phyloP scores from a whole-genome alignment of 2,797 vertebrate genomes.

The Pampus argenteus region DNA sequence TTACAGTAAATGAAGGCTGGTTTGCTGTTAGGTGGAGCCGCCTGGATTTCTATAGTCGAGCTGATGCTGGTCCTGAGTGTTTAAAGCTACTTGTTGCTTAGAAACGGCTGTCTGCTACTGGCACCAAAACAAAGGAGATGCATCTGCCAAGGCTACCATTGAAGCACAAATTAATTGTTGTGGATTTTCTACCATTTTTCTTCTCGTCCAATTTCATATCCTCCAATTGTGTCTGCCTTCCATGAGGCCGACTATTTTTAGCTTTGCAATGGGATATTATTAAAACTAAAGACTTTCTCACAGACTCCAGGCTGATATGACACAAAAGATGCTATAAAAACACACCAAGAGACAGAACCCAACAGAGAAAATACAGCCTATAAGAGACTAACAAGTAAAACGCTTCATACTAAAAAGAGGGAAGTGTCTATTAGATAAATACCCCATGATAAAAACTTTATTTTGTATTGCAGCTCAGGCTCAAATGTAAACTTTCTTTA shows the following conservation, averaged over 20 bases:
- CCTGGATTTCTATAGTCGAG: slow-evolving; percentile 18
- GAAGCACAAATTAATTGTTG: slow-evolving; percentile 62
- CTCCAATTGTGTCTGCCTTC: slow-evolving; percentile 74
- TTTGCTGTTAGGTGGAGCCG: slow-evolving; percentile 32
- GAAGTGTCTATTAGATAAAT: slow-evolving; percentile 16
- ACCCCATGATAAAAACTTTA: slow-evolving; percentile 6
- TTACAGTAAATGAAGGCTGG: background rate
- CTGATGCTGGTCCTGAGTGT: slow-evolving; percentile 30
- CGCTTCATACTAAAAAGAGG: slow-evolving; percentile 6
- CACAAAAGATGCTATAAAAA: slow-evolving; percentile 49
- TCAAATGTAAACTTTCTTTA: slow-evolving; percentile 24
- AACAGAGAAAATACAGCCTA: slow-evolving; percentile 14
- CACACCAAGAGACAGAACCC: slow-evolving; percentile 11
- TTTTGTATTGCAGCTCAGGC: slow-evolving; percentile 33
- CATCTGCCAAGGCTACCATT: slow-evolving; percentile 68
- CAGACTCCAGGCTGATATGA: slow-evolving; percentile 34
- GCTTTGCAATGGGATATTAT: slow-evolving; percentile 62
- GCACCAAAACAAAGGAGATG: slow-evolving; percentile 67
- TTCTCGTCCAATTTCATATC: slow-evolving; percentile 71
- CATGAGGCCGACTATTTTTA: slow-evolving; percentile 74
- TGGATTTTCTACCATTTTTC: slow-evolving; percentile 65
- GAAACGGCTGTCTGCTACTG: slow-evolving; percentile 49
- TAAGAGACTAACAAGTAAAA: slow-evolving; percentile 18
- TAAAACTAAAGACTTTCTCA: slow-evolving; percentile 69
- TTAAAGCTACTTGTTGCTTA: slow-evolving; percentile 44